A percentile compares a stretch with the other conserved stretches of the same genome.
These are phyloP conservation scores for Tinea semifulvella DNA, from an alignment of 2,888 invertebrate species.

Conservation along the genomic window DNA sequence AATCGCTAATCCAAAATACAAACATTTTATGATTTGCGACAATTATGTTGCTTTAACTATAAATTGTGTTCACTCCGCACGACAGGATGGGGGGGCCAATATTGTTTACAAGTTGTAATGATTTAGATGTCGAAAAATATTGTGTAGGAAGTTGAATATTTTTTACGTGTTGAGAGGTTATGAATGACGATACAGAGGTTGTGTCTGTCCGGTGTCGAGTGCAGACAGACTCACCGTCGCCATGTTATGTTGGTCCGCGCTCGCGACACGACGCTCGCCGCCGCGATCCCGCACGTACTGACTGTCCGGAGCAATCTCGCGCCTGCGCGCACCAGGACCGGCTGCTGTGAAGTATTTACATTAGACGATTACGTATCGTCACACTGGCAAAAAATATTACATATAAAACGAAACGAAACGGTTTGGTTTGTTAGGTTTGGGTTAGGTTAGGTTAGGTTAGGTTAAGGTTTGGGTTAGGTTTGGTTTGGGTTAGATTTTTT, in stretches of 20 bases:
- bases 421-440: conserved; percentile 10
- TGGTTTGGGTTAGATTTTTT: conserved; percentile 17
- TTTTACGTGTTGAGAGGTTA: no score
- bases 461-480: conserved; percentile 16
- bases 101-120: no score
- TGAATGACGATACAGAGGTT: no score
- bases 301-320: background rate
- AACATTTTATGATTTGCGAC: no score
- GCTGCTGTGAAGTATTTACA: background rate
- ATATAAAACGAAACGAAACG: no score
- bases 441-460: conserved; percentile 14
- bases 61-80: no score
- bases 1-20: no score
- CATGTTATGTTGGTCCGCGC: background rate
- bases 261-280: background rate
- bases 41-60: no score
- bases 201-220: no score
- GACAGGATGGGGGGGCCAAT: background rate
- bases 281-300: background rate
- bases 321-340: background rate
- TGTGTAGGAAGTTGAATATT: no score
- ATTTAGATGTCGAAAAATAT: background rate
- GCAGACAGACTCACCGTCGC: background rate
- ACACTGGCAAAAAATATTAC: background rate
- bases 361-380: background rate